These are phyloP conservation scores for Brachionus koreanus DNA, from an alignment of 1,140 invertebrate species.

Conservation along the genomic window DNA sequence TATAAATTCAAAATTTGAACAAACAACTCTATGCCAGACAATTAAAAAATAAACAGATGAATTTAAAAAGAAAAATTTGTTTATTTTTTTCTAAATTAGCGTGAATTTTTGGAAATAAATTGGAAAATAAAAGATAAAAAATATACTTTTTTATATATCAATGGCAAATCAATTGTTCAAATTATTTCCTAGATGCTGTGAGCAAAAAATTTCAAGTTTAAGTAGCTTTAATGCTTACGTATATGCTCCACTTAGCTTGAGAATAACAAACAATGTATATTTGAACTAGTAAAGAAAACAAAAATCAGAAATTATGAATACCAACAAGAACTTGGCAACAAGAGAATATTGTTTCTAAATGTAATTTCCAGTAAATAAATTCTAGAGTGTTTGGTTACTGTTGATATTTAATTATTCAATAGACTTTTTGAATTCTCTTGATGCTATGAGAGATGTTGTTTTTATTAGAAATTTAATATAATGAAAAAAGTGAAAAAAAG, in stretches of 20 bases:
- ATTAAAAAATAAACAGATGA: background rate
- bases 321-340: conserved; percentile 37
- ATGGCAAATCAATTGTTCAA: background rate
- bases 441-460: background rate
- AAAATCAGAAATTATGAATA: conserved; percentile 33
- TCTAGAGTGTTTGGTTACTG: conserved; percentile 29
- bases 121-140: too few species aligned
- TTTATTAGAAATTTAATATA: background rate
- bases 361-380: conserved; percentile 32
- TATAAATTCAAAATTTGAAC: background rate
- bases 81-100: too few species aligned
- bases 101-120: too few species aligned
- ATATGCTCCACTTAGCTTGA: background rate
- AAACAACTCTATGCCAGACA: background rate
- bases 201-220: background rate
- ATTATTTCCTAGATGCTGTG: background rate
- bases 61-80: too few species aligned
- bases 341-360: conserved; percentile 28
- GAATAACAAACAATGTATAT: background rate
- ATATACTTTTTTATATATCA: too few species aligned
- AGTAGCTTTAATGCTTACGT: background rate
- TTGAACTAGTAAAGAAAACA: conserved; percentile 20
- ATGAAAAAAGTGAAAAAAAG: background rate
- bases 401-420: conserved; percentile 26
- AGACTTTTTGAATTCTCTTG: background rate